phyloP scores from a whole-genome alignment of 37 sponge, comb jelly and placozoan species.

The Axinella damicornis region DNA sequence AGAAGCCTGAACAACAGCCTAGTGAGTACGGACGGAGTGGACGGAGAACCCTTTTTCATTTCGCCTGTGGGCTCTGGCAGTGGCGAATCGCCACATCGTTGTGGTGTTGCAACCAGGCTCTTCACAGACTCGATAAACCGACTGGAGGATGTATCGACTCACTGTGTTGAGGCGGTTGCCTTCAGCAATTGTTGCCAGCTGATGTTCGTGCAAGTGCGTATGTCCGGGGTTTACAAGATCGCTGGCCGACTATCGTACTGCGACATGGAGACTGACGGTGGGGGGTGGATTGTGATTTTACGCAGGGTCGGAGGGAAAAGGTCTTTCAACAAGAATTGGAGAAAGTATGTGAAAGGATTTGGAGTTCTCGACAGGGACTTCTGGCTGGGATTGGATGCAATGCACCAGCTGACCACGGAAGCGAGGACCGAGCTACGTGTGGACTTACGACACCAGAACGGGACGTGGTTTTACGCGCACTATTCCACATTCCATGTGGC shows the following conservation, averaged over 20 bases:
- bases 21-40: too few species aligned
- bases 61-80: too few species aligned
- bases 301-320: slow-evolving; percentile 13
- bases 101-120: too few species aligned
- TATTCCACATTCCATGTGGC: slow-evolving; percentile 34
- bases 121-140: background rate
- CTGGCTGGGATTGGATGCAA: slow-evolving; percentile 57
- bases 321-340: slow-evolving; percentile 23
- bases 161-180: background rate
- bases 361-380: slow-evolving; percentile 40
- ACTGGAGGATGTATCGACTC: background rate
- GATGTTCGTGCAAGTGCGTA: background rate
- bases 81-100: too few species aligned
- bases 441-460: slow-evolving; percentile 39
- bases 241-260: slow-evolving; percentile 10
- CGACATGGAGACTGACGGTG: slow-evolving; percentile 65
- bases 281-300: slow-evolving; percentile 68
- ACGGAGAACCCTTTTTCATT: too few species aligned
- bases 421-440: slow-evolving; percentile 28
- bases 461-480: slow-evolving; percentile 14
- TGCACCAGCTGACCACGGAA: slow-evolving; percentile 23
- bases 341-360: slow-evolving; percentile 42
- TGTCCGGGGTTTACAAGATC: slow-evolving; percentile 28
- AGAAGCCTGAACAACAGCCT: too few species aligned
- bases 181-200: slow-evolving; percentile 46